phyloP scores from a whole-genome alignment of 2,797 vertebrate species.

The Malacoraja senta region DNA sequence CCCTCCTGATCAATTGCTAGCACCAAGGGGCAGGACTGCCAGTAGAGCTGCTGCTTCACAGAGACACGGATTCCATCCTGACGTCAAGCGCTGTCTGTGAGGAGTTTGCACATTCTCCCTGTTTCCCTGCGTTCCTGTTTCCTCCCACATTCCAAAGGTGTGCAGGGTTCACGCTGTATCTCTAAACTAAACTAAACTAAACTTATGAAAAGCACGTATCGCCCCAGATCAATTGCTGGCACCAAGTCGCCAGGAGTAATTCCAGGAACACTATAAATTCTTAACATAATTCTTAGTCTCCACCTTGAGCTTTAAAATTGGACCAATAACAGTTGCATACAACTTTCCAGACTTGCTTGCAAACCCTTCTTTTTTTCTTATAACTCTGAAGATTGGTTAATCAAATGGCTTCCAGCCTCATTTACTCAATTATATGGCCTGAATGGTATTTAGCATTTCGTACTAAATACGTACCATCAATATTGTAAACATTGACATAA shows the following conservation, averaged over 20 bases:
- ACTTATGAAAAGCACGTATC: no score
- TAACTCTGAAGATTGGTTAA: not conserved
- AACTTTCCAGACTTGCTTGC: not conserved
- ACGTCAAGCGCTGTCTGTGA: no score
- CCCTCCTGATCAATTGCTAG: not conserved
- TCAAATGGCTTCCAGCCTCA: not conserved
- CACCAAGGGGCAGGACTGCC: not conserved
- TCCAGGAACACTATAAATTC: not conserved
- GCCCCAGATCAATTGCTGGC: no score
- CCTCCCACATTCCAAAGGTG: no score
- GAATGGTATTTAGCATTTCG: not conserved
- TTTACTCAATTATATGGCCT: not conserved
- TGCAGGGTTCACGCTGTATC: no score
- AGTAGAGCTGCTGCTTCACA: not conserved
- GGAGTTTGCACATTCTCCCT: no score
- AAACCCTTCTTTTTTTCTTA: not conserved
- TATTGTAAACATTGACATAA: not conserved
- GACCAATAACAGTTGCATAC: not conserved
- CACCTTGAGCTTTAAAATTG: not conserved
- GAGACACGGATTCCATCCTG: no score
- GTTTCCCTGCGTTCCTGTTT: no score
- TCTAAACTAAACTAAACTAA: no score
- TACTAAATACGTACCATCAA: not conserved
- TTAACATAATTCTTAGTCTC: not conserved
- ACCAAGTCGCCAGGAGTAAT: no score